Evolutionary conservation across 2,888 invertebrate genomes (phyloP), one percentile per base, ranked within the genome.

Genomic region (Ectobius pallidus): DNA sequence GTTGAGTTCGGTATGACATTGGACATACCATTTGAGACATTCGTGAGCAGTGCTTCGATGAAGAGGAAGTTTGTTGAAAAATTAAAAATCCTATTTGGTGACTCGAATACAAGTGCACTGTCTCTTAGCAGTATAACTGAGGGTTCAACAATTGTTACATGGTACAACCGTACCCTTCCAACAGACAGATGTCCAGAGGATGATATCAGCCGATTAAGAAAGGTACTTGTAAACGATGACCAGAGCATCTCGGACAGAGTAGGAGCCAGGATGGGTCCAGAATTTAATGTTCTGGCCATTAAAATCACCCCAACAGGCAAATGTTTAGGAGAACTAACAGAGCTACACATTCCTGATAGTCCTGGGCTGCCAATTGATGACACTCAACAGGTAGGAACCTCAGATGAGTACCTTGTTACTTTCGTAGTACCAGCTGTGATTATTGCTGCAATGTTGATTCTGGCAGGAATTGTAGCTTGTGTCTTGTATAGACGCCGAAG

Each of bases 401-500:
- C 77, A 65, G 84, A 84, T 63, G 84, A 85, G 71, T 84, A 86
- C 72, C 82, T 87, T 77, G 82, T 87, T 68, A 96, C 96, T 11
- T 95, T 95, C 77, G 91, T 97, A 49, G 88, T 97, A 73, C 97
- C 98, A 0, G 93, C 94, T 0, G 88, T 94, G 16, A 93, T 97
- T 34, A 94, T 97, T 73, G 89, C 94, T 0, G 89, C 92, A 22
- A 96, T 98, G 92, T 86, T 97, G 46, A 83, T 96, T 16, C 85
- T 97, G 58, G 95, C 97, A 0, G 91, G 93, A 0, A 86, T 96
- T 70, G 91, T 97, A 70, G 96, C 97, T 1, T 95, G 96, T 80
- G 89, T 95, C 70, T 85, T 97, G 67, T 96, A 97, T 81, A 87
- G 93, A 78, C 88, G 93, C 76, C 84, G 85, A 75, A 89, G 93